Evolutionary conservation across 2,797 vertebrate species (phyloP), one percentile per base, ranked within the genome.

Genomic region (Aulostomus chinensis): DNA sequence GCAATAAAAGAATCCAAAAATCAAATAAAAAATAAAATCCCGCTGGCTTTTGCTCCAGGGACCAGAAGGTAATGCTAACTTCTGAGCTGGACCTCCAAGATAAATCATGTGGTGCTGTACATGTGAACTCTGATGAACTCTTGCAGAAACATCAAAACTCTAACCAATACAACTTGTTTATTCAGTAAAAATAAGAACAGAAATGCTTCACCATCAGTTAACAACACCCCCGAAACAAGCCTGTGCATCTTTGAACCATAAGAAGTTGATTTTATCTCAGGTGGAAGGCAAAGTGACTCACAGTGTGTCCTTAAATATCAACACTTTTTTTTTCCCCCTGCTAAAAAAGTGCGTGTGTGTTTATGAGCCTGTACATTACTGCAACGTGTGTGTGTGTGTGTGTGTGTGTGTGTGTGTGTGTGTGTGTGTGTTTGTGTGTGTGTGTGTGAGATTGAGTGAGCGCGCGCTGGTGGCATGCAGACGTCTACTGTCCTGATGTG

Each of bases 401-500:
- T 56, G 25, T 24, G 37, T 46, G 39, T 30, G 20, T 57, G 32
- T 24, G 29, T 74, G 41, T 42, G 30, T 32, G 40, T 53, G 14
- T 34, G 45, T 29, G 28, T 48, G 65, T 24, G 14, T 37, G 21
- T 28, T 26, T 31, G 40, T 18, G 11, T 13, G 13, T 33, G 12
- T 56, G 25, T 24, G 37, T 46, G 39, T 30, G 20, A 54, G 32
- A 21, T 24, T 74, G 41, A 39, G 30, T 32, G 40, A 50, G 14
- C 31, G 45, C 26, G 28, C 46, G 65, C 73, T 29, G 57, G 73
- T 75, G 55, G 54, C 64, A 47, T 59, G 35, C 69, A 78, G 43
- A 66, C 18, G 7, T 65, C 43, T 52, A 37, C 52, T 61, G 54
- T 57, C 54, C 64, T 56, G 58, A 68, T 66, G 63, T 76, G 74